Evolutionary conservation across 2,888 invertebrate species (phyloP), one percentile per base, ranked within the genome.

Genomic region (Patella caerulea): DNA sequence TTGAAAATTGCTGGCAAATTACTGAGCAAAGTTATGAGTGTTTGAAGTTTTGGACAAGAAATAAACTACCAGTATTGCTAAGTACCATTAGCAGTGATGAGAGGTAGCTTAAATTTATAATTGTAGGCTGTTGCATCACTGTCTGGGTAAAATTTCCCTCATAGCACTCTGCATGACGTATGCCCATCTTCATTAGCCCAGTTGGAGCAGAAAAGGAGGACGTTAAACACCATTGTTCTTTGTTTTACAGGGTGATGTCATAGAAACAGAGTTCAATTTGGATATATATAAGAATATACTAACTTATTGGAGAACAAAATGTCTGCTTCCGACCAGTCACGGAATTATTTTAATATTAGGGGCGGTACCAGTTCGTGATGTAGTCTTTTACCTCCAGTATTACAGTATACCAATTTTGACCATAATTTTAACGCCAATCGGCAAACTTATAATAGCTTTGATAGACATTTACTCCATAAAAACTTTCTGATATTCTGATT

Each of bases 301-400:
- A 19, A 76, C 78, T 15, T 89, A 90, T 84, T 91, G 90, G 90
- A 80, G 84, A 19, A 85, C 85, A 2, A 78, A 86, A n/a, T 87
- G 87, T 74, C 83, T 90, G 3, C 88, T 88, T 9, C 86, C 88
- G 4, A 85, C 86, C 5, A 82, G 87, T 2, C 83, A 76, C 2
- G 90, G 90, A 1, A 84, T 85, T 29, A 78, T 91, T 17, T 83
- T 75, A 53, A 83, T 90, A 59, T 79, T 90, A 75, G 89, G 89
- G 9, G 19, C 89, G 34, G 76, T 90, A 34, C 78, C 87, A 2
- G 85, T 91, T 12, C 78, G 85, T 53, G 89, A 90, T 74, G 83
- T 91, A n/a, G 80, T 85, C 15, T 85, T 86, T 75, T 91, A 90
- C 82, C 79, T 91, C 14, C 90, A 90, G 81, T 91, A 89, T 77